Conservation (phyloP, 2,888 invertebrate species). For the Mesopsocus fuscifrons region DNA sequence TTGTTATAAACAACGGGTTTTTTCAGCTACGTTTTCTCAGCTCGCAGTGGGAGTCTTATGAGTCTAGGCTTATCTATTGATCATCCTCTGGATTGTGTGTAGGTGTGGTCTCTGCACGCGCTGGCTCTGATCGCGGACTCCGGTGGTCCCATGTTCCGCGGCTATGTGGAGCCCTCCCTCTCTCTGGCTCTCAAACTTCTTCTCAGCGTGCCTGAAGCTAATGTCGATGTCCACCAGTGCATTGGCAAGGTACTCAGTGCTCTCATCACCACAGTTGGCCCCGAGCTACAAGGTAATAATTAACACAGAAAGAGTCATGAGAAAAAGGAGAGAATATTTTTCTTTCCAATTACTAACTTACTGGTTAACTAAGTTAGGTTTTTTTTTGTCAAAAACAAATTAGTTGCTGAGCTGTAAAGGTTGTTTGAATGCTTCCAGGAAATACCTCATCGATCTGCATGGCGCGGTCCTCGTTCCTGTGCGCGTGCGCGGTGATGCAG, state of each 20-base stretch:
- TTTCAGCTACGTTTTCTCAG: too few relatives aligned
- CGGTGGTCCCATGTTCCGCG: constrained; percentile 96
- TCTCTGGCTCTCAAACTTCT: constrained; percentile 77
- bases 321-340: too few relatives aligned
- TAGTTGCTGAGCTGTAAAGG: too few relatives aligned
- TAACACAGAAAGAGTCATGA: too few relatives aligned
- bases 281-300: constrained; percentile 88
- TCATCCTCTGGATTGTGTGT: constrained; percentile 15
- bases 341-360: too few relatives aligned
- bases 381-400: constrained; percentile 2
- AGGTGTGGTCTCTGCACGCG: constrained; percentile 95
- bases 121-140: constrained; percentile 90
- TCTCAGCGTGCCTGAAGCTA: constrained; percentile 73
- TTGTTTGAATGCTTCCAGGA: constrained; percentile 32
- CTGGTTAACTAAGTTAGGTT: neutral
- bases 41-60: too few relatives aligned
- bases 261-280: constrained; percentile 93
- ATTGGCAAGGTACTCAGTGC: constrained; percentile 87
- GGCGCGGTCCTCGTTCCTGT: constrained; percentile 67
- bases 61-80: too few relatives aligned
- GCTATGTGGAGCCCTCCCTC: constrained; percentile 88
- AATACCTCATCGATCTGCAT: constrained; percentile 52
- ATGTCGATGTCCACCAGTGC: constrained; percentile 81
- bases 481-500: constrained; percentile 84
- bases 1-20: too few relatives aligned